Evolutionary conservation across 2,797 vertebrate species (phyloP), one percentile per base, ranked within the genome.

Genomic region (Poecilia wingei): DNA sequence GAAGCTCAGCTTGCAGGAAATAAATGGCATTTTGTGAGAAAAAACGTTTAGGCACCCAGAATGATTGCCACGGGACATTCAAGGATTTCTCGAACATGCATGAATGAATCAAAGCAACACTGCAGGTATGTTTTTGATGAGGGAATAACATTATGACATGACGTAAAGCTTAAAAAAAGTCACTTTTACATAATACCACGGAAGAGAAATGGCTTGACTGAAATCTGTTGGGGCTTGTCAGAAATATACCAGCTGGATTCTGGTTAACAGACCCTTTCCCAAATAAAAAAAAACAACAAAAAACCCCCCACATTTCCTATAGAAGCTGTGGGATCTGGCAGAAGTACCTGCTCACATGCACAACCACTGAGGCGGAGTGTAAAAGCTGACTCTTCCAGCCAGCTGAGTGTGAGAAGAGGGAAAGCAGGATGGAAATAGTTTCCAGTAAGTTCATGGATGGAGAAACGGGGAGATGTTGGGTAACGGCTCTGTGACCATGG

Each of bases 361-460:
- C 8, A 43, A 69, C 66, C 33, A 68, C 75, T 82, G 76, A 75
- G 80, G 83, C 69, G 79, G 10, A 68, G 84, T 80, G 80, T 79
- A 80, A 89, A 80, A 87, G 84, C 84, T 81, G 77, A 90, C 61
- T 91, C 86, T 79, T 81, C 78, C 78, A 77, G 88, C 74, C 82
- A 72, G 53, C 81, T 76, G 79, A 28, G 81, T 74, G 85, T 81
- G 84, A 89, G 87, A 84, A 80, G 77, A 22, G 77, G 79, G 75
- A 68, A 86, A 79, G 88, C 83, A 90, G 86, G 84, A 88, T 86
- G 82, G n/a, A 78, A 89, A 94, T 91, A 92, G 83, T 93, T 94
- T 93, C 91, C 90, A 94, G 82, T 88, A 88, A 83, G 80, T 88
- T 89, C 45, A 75, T 80, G 70, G 75, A 84, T 45, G 33, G 70